Evolutionary conservation across 2,888 invertebrate species (phyloP), one percentile per base, ranked within the genome.

Genomic region (Lepidocyrtinus sp.): DNA sequence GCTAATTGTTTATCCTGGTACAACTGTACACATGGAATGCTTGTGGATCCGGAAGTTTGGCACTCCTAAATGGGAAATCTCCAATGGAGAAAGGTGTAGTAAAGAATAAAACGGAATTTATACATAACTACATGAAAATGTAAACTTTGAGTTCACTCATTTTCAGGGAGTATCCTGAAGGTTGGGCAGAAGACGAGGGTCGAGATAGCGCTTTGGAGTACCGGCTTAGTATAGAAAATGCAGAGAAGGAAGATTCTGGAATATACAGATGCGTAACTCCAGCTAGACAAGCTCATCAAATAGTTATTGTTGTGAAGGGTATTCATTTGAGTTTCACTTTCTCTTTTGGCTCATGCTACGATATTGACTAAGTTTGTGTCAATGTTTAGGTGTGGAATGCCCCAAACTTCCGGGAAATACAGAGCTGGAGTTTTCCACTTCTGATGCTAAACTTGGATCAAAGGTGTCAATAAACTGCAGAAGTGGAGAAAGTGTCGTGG

Each of bases 31-130:
- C 87, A 94, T 96, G 94, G 96, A 96, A 88, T 96, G 96, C 86
- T 90, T 96, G 9, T 96, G 95, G 95, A 94, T 95, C 90, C 90
- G 95, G 81, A 91, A 95, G 76, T 95, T 95, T 88, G 96, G 96
- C 0, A 93, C 93, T 87, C 96, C 96, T 0, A 94, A 94, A 88
- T 79, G 79, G 79, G 73, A 79, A 59, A 74, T 79, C 1, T 74
- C 73, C 0, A 79, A 79, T 55, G 69, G 78, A 2, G 78, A 78
- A 59, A 67, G 64, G 73, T 73, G 24, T 5, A 50, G 3, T 12
- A 12, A 36, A 21, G 15, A 12, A 2, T 84, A 86, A 9, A 45
- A 25, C n/a, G n/a, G n/a, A n/a, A n/a, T n/a, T n/a, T n/a, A n/a
- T n/a, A n/a, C n/a, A n/a, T n/a, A n/a, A n/a, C n/a, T n/a, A n/a